Evolutionary conservation across 2,113 vertebrate species (phyloP).

Genomic region (Clarias magur): DNA sequence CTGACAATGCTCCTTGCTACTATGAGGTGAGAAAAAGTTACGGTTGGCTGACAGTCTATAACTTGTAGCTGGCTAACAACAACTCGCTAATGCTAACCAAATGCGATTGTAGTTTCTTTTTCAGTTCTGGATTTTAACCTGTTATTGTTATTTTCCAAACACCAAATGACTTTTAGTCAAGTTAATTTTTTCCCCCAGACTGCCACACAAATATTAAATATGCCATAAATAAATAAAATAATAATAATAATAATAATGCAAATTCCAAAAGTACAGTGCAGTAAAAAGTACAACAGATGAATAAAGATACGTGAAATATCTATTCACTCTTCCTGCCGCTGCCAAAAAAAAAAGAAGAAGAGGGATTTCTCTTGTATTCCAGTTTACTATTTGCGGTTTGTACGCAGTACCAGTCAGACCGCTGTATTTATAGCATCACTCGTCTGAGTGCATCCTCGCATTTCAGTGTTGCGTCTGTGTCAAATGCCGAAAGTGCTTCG

Average conservation of each 20-base stretch:
- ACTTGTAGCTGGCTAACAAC: neutral
- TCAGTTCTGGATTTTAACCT: neutral
- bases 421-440: conserved; percentile 5
- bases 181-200: neutral
- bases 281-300: neutral
- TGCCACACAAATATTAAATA: neutral
- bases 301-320: neutral
- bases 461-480: conserved; percentile 28
- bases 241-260: neutral
- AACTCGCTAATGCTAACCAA: neutral
- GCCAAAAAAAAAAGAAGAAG: conserved; percentile 4
- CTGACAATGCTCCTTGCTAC: too few relatives aligned
- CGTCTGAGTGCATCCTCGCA: neutral
- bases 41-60: neutral
- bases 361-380: conserved; percentile 14
- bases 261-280: neutral
- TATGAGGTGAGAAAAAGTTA: too few relatives aligned
- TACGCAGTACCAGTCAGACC: neutral
- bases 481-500: conserved; percentile 49
- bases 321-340: conserved; percentile 23
- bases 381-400: neutral
- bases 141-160: too few relatives aligned
- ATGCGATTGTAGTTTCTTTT: neutral
- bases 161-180: neutral
- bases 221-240: neutral